These are phyloP conservation scores for Zapornia atra DNA, from an alignment of 2,113 vertebrate species.

Conservation along the genomic window DNA sequence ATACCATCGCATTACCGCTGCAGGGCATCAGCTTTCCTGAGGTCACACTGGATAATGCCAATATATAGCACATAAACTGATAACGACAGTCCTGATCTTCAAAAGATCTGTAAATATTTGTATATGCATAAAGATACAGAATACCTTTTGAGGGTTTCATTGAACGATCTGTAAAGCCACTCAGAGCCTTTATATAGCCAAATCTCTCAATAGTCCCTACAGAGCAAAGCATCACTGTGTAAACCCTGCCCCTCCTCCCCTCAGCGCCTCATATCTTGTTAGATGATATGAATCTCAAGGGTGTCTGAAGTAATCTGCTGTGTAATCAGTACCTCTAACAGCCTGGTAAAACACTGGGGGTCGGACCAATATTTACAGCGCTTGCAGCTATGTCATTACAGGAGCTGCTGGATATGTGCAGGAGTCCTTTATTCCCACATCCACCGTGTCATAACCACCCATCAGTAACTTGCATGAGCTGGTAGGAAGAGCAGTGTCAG, in stretches of 20 bases:
- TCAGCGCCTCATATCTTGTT: neutral
- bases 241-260: neutral
- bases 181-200: neutral
- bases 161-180: slow-evolving; percentile 6
- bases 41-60: slow-evolving; percentile 73
- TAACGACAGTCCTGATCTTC: slow-evolving; percentile 16
- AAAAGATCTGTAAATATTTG: slow-evolving; percentile 54
- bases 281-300: neutral
- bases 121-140: neutral
- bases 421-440: neutral
- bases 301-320: slow-evolving; percentile 17
- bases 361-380: neutral
- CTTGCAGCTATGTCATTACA: neutral
- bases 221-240: neutral
- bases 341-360: neutral
- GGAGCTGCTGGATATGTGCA: neutral
- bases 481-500: neutral
- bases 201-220: neutral
- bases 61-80: slow-evolving; percentile 25
- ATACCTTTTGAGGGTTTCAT: neutral
- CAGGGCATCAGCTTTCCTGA: slow-evolving; percentile 69
- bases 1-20: slow-evolving; percentile 74
- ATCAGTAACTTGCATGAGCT: neutral
- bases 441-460: neutral
- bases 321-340: slow-evolving; percentile 2